Evolutionary conservation across 2,888 invertebrate genomes (phyloP), one percentile per base, ranked within the genome.

Genomic region (Sphaeridia pumilis): DNA sequence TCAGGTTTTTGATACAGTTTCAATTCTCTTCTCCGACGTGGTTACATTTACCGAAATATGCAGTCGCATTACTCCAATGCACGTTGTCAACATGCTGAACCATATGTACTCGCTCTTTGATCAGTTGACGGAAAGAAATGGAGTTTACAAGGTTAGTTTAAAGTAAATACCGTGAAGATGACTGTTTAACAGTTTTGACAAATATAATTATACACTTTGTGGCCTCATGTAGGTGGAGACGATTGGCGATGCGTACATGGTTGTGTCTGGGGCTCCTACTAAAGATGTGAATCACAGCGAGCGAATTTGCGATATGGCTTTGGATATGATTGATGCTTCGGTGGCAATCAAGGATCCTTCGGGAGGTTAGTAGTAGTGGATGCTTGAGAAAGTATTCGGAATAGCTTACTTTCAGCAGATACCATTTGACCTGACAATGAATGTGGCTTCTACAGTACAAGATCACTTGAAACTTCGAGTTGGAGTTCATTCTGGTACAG

Each of bases 221-320:
- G 14, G 7, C 31, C 14, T 14, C 14, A 10, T 45, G 5, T 69
- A 90, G 89, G 89, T 92, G 35, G 95, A 95, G 74, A 95, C 95
- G 0, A 94, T 95, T 63, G 94, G 95, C 0, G 95, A 97, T 69
- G 95, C 95, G 0, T 97, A 95, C 70, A 94, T 97, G 94, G 90
- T 94, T 1, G 95, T 94, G 1, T 87, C 90, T 1, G 95, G 95
- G 0, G 93, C 93, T 0, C 94, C 94, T 0, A 86, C 87, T 64
- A 84, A 85, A 66, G 88, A 89, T 67, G 77, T 77, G 48, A 86
- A 88, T 68, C 95, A 97, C 69, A 92, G 93, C 0, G 85, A 89
- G 69, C 81, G 86, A 66, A 87, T 90, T 4, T 90, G 89, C 69
- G 86, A 90, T 69, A 94, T 95, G 93, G 93, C 93, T 0, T 73